phyloP scores from a whole-genome alignment of 37 sponge, comb jelly and placozoan genomes.

The Amphimedon queenslandica region DNA sequence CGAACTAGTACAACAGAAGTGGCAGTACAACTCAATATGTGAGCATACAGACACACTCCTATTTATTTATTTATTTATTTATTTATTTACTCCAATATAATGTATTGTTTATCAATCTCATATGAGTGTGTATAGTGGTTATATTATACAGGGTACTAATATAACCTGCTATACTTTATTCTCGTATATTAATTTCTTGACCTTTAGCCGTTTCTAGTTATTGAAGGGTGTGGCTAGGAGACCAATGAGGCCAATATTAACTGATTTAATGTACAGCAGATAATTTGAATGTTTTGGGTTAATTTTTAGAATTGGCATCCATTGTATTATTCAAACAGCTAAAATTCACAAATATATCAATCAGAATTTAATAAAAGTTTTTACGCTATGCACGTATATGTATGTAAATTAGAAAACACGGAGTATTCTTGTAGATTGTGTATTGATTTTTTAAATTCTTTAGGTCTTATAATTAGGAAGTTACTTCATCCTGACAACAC shows the following conservation, averaged over 20 bases:
- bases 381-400: too few relatives aligned
- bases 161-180: background rate
- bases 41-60: conserved; percentile 7
- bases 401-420: too few relatives aligned
- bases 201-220: background rate
- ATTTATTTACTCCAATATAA: background rate
- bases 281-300: too few relatives aligned
- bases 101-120: background rate
- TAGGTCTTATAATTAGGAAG: conserved; percentile 74
- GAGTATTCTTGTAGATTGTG: too few relatives aligned
- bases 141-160: background rate
- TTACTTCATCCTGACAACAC: conserved; percentile 73
- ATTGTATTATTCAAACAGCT: too few relatives aligned
- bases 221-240: background rate
- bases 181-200: background rate
- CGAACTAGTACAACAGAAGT: conserved; percentile 62
- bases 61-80: background rate
- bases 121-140: background rate
- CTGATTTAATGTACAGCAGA: background rate
- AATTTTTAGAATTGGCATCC: too few relatives aligned
- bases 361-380: too few relatives aligned
- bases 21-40: conserved; percentile 89
- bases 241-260: too few relatives aligned
- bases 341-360: too few relatives aligned
- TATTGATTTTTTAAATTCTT: too few relatives aligned